Conservation (phyloP, 2,888 invertebrate genomes). For the Stratiomys singularior region DNA sequence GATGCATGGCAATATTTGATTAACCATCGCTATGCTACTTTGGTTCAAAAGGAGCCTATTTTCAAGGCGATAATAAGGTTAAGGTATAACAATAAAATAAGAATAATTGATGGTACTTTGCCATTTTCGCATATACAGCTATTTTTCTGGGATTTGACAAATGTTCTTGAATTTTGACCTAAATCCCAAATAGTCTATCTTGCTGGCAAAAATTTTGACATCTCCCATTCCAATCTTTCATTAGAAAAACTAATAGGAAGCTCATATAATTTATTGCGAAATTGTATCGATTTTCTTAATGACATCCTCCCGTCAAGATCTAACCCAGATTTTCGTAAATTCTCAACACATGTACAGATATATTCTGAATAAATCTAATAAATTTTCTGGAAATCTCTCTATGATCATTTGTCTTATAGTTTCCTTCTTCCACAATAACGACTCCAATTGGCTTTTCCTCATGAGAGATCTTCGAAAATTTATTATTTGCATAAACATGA, state of each 20-base stretch:
- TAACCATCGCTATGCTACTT: no score
- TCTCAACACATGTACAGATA: background rate
- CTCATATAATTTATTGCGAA: constrained; percentile 27
- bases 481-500: constrained; percentile 12
- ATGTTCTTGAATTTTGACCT: no score
- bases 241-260: constrained; percentile 17
- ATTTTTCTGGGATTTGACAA: no score
- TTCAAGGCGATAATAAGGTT: no score
- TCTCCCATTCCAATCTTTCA: constrained; percentile 40
- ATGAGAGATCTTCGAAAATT: background rate
- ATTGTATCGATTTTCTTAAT: constrained; percentile 35
- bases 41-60: no score
- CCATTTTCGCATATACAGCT: no score
- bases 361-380: constrained; percentile 32
- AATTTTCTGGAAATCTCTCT: background rate
- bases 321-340: constrained; percentile 10
- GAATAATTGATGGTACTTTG: no score
- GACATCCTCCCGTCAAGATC: constrained; percentile 41
- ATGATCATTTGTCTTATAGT: constrained; percentile 2
- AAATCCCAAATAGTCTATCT: no score
- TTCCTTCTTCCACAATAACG: background rate
- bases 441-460: background rate
- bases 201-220: no score
- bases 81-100: no score
- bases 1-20: no score